phyloP scores from a whole-genome alignment of 2,113 vertebrate genomes.

The Speoplatyrhinus poulsoni region DNA sequence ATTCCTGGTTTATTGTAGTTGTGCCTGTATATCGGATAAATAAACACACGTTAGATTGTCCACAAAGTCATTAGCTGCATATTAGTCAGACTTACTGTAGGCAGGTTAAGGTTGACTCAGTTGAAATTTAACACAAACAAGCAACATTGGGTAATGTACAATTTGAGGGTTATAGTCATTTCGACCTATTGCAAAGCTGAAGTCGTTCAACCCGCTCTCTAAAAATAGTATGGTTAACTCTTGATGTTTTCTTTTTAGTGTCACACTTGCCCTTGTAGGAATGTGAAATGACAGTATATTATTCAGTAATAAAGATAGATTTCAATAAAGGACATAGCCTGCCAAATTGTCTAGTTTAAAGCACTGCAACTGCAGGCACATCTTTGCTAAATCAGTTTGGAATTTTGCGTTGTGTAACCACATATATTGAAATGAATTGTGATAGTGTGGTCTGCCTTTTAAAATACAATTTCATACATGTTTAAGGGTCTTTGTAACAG shows the following conservation, averaged over 20 bases:
- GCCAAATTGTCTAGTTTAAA: slow-evolving; percentile 8
- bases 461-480: slow-evolving; percentile 62
- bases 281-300: not conserved
- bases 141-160: slow-evolving; percentile 1
- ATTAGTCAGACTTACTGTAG: slow-evolving; percentile 13
- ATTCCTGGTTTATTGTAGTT: not conserved
- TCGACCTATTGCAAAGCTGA: too few species aligned
- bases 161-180: too few species aligned
- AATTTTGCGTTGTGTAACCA: slow-evolving; percentile 19
- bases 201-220: too few species aligned
- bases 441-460: slow-evolving; percentile 38
- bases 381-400: slow-evolving; percentile 24
- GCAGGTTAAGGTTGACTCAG: slow-evolving; percentile 31
- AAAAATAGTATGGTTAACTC: not conserved
- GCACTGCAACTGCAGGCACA: slow-evolving; percentile 29
- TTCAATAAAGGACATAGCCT: not conserved
- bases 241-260: slow-evolving; percentile 7
- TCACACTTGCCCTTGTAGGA: slow-evolving; percentile 1
- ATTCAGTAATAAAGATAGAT: slow-evolving; percentile 19
- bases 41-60: too few species aligned
- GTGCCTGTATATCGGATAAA: not conserved
- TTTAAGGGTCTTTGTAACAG: slow-evolving; percentile 58
- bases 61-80: too few species aligned
- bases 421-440: slow-evolving; percentile 22
- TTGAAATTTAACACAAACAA: slow-evolving; percentile 43